Conservation (phyloP, 2,888 invertebrate genomes). For the Steinernema scapterisci region DNA sequence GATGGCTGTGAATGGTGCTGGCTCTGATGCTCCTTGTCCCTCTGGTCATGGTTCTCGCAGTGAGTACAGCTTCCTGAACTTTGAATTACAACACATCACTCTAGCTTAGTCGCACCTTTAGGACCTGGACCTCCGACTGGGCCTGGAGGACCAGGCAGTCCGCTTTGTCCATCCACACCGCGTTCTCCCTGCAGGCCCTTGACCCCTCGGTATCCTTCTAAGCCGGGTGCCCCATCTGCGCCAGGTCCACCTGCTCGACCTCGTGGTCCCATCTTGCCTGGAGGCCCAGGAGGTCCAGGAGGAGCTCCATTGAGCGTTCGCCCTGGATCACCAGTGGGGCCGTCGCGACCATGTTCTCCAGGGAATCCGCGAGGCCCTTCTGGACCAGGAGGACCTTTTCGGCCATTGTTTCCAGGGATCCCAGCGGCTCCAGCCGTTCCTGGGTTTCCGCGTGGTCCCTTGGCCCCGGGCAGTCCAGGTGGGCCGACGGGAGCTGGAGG, state of each 20-base stretch:
- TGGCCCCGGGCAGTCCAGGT: slow-evolving; percentile 53
- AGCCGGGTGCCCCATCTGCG: slow-evolving; percentile 42
- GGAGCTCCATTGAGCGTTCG: slow-evolving; percentile 37
- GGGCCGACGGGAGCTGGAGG: slow-evolving; percentile 51
- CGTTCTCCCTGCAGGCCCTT: slow-evolving; percentile 52
- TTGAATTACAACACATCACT: neutral
- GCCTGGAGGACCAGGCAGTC: slow-evolving; percentile 48
- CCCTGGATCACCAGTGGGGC: slow-evolving; percentile 53
- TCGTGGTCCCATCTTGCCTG: slow-evolving; percentile 36
- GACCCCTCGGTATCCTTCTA: slow-evolving; percentile 51
- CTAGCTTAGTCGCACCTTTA: neutral
- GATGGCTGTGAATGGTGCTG: neutral
- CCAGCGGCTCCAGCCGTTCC: slow-evolving; percentile 49
- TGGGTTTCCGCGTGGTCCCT: slow-evolving; percentile 49
- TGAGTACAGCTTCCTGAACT: slow-evolving; percentile 15
- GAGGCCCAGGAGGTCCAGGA: slow-evolving; percentile 35
- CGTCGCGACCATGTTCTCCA: slow-evolving; percentile 42
- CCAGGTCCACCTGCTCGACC: slow-evolving; percentile 33
- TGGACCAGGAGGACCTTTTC: slow-evolving; percentile 55
- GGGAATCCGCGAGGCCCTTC: slow-evolving; percentile 53
- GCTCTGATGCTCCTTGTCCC: neutral
- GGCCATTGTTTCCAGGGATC: slow-evolving; percentile 44
- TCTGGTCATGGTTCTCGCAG: neutral
- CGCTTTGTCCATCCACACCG: slow-evolving; percentile 45
- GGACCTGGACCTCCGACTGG: slow-evolving; percentile 41